A percentile compares a stretch with the other conserved stretches of the same genome.
These are phyloP conservation scores for Scaptodrosophila lebanonensis DNA, from an alignment of 1,140 invertebrate species.

Conservation along the genomic window DNA sequence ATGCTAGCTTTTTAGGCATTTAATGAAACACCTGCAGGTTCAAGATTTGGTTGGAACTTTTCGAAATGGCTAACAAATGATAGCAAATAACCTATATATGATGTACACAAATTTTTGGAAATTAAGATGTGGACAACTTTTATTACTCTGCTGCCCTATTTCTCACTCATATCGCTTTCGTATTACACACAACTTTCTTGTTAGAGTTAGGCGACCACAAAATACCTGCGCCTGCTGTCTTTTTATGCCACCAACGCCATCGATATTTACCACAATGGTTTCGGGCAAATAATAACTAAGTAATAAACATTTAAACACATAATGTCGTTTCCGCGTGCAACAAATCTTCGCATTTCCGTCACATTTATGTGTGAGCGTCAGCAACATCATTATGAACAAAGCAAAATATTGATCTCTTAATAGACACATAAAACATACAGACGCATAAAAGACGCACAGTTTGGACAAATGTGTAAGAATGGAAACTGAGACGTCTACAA, in stretches of 20 bases:
- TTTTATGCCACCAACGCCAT: slow-evolving; percentile 5
- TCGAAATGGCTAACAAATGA: no score
- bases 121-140: no score
- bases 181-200: background rate
- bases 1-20: no score
- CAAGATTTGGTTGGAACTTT: no score
- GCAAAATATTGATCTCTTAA: slow-evolving; percentile 69
- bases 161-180: slow-evolving; percentile 5
- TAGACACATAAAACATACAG: slow-evolving; percentile 47
- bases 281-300: slow-evolving; percentile 46
- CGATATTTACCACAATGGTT: background rate
- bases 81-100: no score
- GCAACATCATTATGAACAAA: slow-evolving; percentile 22
- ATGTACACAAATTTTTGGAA: no score
- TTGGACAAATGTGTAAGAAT: slow-evolving; percentile 35
- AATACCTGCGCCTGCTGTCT: slow-evolving; percentile 12
- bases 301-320: slow-evolving; percentile 42
- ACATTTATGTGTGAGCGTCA: slow-evolving; percentile 61
- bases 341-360: slow-evolving; percentile 67
- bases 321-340: slow-evolving; percentile 61
- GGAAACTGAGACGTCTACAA: slow-evolving; percentile 36
- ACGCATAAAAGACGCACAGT: no score
- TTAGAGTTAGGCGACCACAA: slow-evolving; percentile 2
- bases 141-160: no score
- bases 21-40: no score